Evolutionary conservation across 1,140 invertebrate species (phyloP).

Genomic region (Bathynomus jamesi): DNA sequence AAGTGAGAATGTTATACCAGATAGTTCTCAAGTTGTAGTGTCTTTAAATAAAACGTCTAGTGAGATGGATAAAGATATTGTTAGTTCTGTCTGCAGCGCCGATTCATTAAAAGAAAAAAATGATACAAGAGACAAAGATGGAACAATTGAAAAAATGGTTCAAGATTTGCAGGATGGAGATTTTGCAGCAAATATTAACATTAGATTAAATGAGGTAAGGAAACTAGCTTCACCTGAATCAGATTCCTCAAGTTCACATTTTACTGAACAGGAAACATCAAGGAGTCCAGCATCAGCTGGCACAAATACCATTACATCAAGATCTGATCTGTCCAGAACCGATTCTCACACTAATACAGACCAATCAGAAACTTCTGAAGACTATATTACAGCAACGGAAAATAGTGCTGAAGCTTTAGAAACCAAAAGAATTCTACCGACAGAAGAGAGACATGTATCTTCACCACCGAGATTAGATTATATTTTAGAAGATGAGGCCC

Average conservation of each 20-base stretch:
- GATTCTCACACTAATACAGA: constrained; percentile 69
- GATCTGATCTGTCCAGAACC: constrained; percentile 50
- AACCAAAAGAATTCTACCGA: constrained; percentile 10
- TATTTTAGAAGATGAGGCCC: constrained; percentile 26
- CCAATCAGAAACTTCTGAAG: constrained; percentile 74
- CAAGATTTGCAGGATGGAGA: constrained; percentile 29
- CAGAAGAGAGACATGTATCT: constrained; percentile 34
- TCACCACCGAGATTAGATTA: constrained; percentile 29
- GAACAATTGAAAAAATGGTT: constrained; percentile 25
- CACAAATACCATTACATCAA: constrained; percentile 30
- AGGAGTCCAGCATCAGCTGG: constrained; percentile 36
- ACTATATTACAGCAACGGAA: constrained; percentile 69
- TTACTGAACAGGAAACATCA: constrained; percentile 42
- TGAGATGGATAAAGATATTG: constrained; percentile 29
- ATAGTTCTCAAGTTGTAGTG: constrained; percentile 17
- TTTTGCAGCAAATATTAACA: constrained; percentile 6
- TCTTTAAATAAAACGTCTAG: constrained; percentile 28
- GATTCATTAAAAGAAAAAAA: constrained; percentile 30
- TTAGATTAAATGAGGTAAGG: constrained; percentile 21
- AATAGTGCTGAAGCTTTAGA: constrained; percentile 42
- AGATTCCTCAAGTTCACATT: constrained; percentile 42
- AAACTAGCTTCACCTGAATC: constrained; percentile 42
- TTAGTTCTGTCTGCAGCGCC: constrained; percentile 26
- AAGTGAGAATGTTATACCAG: constrained; percentile 31
- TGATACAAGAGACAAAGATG: constrained; percentile 23